Base-by-base conservation (phyloP, 92 coral and sea anemone species). In the Porites cylindrica region DNA sequence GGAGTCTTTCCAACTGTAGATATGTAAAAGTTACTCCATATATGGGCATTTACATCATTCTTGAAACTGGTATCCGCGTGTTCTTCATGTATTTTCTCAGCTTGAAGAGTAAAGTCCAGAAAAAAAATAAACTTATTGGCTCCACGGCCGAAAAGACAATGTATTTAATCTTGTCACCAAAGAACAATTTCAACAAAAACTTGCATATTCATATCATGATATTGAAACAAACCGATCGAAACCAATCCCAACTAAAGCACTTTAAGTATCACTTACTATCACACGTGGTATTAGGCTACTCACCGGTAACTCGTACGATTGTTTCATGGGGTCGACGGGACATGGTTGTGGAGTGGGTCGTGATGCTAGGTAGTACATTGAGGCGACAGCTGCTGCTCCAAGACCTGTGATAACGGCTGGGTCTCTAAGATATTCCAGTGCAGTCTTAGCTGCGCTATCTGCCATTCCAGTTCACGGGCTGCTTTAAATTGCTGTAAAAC, bases 271-370 rank as follows among this genome's bases (percentile, higher is more conserved):
- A 78, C n/a, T 7, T 14, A 11, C 8, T 51, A 8, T 79, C 73
- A 21, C 66, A 62, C 66, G 20, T 16, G 66, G 19, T 11, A 8
- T 62, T 62, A 62, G 61, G 54, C 20, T 62, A 61, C 80, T 80
- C 83, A 91, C 99, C 84, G 97, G 91, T 63, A 96, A 86, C 78
- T 95, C 98, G n/a, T 89, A 89, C 32, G 98, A 94, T 54, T 96
- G 99, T 9, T 90, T 87, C 18, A 72, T 75, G 0, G 94, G 94
- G 75, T 96, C 94, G 10, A 96, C 98, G 1, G 99, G 99, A 52
- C 99, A 96, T 2, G 85, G 74, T 17, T 77, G 86, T 1, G 96
- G 98, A 0, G 81, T 77, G 0, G 99, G 99, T 29, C 98, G 90
- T 1, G 98, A 70, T 1, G 96, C 88, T 62, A 93, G 70, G 70